A percentile compares a stretch with the other conserved stretches of the same genome.
phyloP scores from a whole-genome alignment of 2,113 vertebrate genomes.

The Camarhynchus parvulus region DNA sequence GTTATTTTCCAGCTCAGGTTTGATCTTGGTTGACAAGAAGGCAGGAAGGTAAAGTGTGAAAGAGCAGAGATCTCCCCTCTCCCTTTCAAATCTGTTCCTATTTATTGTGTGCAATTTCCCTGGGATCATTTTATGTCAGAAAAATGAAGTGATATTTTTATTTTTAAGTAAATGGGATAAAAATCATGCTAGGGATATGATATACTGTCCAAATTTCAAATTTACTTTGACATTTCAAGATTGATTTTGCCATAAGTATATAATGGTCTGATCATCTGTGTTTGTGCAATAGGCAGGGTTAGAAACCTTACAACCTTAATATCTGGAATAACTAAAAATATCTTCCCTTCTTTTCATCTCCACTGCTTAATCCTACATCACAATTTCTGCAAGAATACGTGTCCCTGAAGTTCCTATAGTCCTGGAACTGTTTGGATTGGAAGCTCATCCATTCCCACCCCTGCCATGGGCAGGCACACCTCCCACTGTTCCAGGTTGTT shows the following conservation, averaged over 20 bases:
- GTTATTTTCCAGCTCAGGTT: background rate
- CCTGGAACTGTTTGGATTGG: background rate
- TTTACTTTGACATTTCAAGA: background rate
- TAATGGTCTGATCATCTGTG: background rate
- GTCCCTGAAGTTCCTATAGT: background rate
- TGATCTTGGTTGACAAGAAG: background rate
- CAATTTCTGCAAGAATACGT: background rate
- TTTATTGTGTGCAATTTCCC: background rate
- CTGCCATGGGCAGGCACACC: background rate
- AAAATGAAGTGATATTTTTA: constrained; percentile 19
- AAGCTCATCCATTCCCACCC: no score
- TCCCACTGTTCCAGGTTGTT: accelerated
- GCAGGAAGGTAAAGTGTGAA: background rate
- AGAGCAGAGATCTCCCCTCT: background rate
- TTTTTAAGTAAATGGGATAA: background rate
- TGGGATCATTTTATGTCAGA: constrained; percentile 2
- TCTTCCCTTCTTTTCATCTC: background rate
- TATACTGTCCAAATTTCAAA: background rate
- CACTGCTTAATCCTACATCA: background rate
- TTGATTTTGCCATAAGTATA: background rate
- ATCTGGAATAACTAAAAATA: background rate
- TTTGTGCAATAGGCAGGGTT: background rate
- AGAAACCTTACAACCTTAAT: background rate
- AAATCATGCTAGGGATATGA: background rate
- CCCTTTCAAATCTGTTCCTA: background rate